Conservation (phyloP, 1,140 invertebrate species). For the Drosophila lowei region DNA sequence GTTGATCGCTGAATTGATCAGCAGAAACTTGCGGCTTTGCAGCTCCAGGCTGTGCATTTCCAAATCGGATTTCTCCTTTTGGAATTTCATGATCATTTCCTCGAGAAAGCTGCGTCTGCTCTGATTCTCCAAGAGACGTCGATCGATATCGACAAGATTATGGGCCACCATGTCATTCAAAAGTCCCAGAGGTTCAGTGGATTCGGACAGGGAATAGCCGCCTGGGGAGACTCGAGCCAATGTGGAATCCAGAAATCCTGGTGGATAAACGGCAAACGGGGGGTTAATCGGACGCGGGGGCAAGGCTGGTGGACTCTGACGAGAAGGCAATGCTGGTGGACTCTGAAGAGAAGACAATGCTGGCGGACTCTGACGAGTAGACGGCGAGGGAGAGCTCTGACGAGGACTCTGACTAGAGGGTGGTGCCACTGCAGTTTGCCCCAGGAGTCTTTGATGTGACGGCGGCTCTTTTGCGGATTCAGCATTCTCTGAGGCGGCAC, state of each 20-base stretch:
- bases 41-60: slow-evolving; percentile 66
- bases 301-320: not conserved
- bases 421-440: too few relatives aligned
- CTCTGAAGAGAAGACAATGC: not conserved
- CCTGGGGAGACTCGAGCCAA: slow-evolving; percentile 21
- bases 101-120: slow-evolving; percentile 73
- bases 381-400: not conserved
- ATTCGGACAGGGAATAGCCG: not conserved
- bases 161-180: slow-evolving; percentile 40
- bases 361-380: not conserved
- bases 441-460: not conserved
- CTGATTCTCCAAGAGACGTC: slow-evolving; percentile 68
- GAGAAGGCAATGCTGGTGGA: not conserved
- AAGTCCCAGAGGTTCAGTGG: slow-evolving; percentile 7
- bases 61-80: slow-evolving; percentile 72
- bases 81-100: slow-evolving; percentile 77
- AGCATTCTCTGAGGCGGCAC: slow-evolving; percentile 3
- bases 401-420: not conserved
- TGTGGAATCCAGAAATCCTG: slow-evolving; percentile 37
- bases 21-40: slow-evolving; percentile 70
- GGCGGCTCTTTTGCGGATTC: not conserved
- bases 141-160: slow-evolving; percentile 70
- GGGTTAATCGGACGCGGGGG: not conserved
- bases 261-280: not conserved
- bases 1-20: slow-evolving; percentile 53